A percentile compares a stretch with the other conserved stretches of the same genome.
phyloP scores from a whole-genome alignment of 2,888 invertebrate genomes.

The Ectemnius lituratus region DNA sequence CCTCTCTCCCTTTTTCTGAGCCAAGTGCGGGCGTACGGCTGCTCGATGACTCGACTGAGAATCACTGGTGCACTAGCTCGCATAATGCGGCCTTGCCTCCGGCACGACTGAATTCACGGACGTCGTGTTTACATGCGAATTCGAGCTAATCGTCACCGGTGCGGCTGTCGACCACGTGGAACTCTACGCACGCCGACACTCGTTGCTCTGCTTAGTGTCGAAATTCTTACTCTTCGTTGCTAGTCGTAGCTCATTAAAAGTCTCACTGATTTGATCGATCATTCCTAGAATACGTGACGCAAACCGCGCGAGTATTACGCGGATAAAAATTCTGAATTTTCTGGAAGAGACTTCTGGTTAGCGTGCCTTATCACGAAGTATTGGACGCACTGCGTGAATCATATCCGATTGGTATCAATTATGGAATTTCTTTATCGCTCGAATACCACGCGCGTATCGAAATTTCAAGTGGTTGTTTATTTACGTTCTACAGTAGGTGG shows the following conservation, averaged over 20 bases:
- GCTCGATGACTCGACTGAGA: conserved; percentile 7
- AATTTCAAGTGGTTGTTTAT: not conserved
- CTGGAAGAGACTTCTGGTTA: not conserved
- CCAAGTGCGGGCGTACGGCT: conserved; percentile 1
- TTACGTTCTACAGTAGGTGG: not conserved
- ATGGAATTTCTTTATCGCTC: not conserved
- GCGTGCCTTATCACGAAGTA: conserved; percentile 1
- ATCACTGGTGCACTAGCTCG: conserved; percentile 16
- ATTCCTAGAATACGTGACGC: too few relatives aligned
- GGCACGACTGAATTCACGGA: conserved; percentile 13
- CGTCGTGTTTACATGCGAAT: conserved; percentile 34
- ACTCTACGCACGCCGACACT: too few relatives aligned
- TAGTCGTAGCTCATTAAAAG: too few relatives aligned
- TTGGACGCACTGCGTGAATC: not conserved
- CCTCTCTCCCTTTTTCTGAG: not conserved
- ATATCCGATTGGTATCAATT: not conserved
- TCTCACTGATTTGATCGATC: too few relatives aligned
- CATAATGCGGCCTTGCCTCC: conserved; percentile 13
- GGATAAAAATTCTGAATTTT: too few relatives aligned
- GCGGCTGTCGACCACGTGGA: conserved; percentile 31
- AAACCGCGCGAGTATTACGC: too few relatives aligned
- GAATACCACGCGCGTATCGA: not conserved
- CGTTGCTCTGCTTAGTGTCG: too few relatives aligned
- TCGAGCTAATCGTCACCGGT: conserved; percentile 25
- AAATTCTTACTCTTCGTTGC: too few relatives aligned